Base-by-base conservation (phyloP, 2,113 vertebrate genomes). In the Ranitomeya imitator region DNA sequence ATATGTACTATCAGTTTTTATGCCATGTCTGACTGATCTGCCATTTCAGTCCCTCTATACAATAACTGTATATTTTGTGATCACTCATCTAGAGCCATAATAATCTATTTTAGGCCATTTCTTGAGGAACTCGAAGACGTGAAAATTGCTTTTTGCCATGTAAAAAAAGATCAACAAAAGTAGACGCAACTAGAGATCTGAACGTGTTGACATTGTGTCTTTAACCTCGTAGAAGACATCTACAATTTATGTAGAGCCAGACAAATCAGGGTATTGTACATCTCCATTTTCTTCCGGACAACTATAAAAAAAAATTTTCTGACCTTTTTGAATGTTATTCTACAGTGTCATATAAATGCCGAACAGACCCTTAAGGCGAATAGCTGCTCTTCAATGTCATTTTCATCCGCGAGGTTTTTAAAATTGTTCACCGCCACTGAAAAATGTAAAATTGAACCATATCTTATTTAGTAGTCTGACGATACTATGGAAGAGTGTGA, bases 291-390 rank as follows among this genome's bases (percentile, higher is more conserved):
- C 92, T 90, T 91, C 89, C 94, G 95, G 95, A 96, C 96, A 96
- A 95, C 95, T 95, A 95, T 93, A 91, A 95, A 91, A 91, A 94
- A 31, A 91, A 94, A 93, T 2, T 91, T 93, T 79, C 88, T 93
- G 94, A 95, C 94, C 95, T 96, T 94, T 95, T 90, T 90, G 93
- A 96, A 96, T 87, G 86, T 57, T 93, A 94, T 92, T 94, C 96
- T 96, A 94, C 92, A 93, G 92, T 91, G 95, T 95, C 95, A 96
- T 92, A 90, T 86, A 95, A 94, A 93, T 95, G 94, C 94, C 94
- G 91, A 94, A 94, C 94, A 92, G 90, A 91, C 93, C 95, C 95
- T 7, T 92, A 92, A 94, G 95, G 95, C 94, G 95, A 96, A 87
- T 95, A 95, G 94, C 93, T 94, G 94, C 94, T 95, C 94, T 91